Evolutionary conservation across 2,113 vertebrate genomes (phyloP), one percentile per base, ranked within the genome.

Genomic region (Scartelaos histophorus): DNA sequence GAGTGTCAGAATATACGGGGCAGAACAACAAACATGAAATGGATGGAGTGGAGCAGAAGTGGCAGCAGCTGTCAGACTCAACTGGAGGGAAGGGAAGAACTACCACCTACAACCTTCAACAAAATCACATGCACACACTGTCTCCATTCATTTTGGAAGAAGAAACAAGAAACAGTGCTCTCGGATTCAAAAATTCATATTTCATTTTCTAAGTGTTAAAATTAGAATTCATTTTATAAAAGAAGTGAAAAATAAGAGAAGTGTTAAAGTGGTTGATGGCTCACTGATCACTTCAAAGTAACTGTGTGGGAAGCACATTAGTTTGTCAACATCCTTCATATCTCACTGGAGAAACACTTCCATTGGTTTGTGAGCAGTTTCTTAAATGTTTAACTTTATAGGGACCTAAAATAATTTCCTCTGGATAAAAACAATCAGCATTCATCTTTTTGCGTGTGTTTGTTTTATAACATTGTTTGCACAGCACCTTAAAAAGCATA

Each of bases 11-110:
- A 22, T 60, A 62, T 22, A 57, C 71, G 69, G 35, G 65, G 38
- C 58, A 54, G 13, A 76, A 53, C 70, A 68, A 72, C 70, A 76
- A 4, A 62, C 54, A 73, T 75, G 70, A 72, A 79, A 64, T 64
- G 67, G 78, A 69, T 66, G 25, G 66, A 72, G 62, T 72, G 81
- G 70, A 81, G 67, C 38, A 77, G 70, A 82, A 81, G 75, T 78
- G 74, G 74, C 78, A 82, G 69, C 58, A 73, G 71, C 79, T 79
- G 76, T 82, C 76, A 78, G 71, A 75, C 77, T 56, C 57, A 66
- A 67, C 78, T 75, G 67, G 75, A 79, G 74, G 73, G 34, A 74
- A 71, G 79, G 60, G 65, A 70, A 77, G 46, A 70, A 74, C 79
- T 84, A 77, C 60, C 84, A 72, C 71, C 74, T 66, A 45, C 74